Conservation (phyloP, 1,140 invertebrate genomes). For the Chrysomallon squamiferum region DNA sequence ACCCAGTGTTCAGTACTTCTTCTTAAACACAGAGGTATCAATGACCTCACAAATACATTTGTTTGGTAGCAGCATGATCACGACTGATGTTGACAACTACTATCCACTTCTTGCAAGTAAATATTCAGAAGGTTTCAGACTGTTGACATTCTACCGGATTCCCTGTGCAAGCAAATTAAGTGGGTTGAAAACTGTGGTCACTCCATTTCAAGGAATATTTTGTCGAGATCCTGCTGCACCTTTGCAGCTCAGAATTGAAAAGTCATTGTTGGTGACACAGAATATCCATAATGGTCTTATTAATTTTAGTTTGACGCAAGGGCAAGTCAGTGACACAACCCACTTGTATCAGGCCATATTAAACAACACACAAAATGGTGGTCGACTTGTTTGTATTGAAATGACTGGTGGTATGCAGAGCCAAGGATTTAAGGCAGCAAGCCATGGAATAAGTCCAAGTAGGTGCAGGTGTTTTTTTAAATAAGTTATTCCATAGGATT, state of each 20-base stretch:
- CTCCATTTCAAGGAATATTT: slow-evolving; percentile 22
- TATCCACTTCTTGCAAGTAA: slow-evolving; percentile 24
- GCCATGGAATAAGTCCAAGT: slow-evolving; percentile 9
- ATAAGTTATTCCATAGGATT: neutral
- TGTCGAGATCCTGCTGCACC: slow-evolving; percentile 17
- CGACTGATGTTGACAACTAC: slow-evolving; percentile 27
- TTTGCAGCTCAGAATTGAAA: slow-evolving; percentile 33
- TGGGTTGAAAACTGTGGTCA: neutral
- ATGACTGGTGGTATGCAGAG: slow-evolving; percentile 28
- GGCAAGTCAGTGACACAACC: slow-evolving; percentile 16
- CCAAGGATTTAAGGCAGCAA: slow-evolving; percentile 3
- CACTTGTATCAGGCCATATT: slow-evolving; percentile 33
- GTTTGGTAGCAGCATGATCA: slow-evolving; percentile 15
- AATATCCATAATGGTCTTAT: slow-evolving; percentile 22
- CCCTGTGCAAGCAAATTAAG: slow-evolving; percentile 9
- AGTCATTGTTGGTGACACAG: slow-evolving; percentile 34
- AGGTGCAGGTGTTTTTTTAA: slow-evolving; percentile 7
- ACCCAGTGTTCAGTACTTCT: slow-evolving; percentile 21
- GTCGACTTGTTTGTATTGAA: slow-evolving; percentile 38
- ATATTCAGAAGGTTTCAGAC: slow-evolving; percentile 21
- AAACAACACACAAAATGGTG: slow-evolving; percentile 27
- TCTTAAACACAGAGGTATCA: slow-evolving; percentile 12
- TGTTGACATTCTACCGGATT: slow-evolving; percentile 31
- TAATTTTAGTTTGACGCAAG: neutral
- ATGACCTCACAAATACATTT: slow-evolving; percentile 14